phyloP scores from a whole-genome alignment of 2,797 vertebrate species.

The Ctenopoma kingsleyae region DNA sequence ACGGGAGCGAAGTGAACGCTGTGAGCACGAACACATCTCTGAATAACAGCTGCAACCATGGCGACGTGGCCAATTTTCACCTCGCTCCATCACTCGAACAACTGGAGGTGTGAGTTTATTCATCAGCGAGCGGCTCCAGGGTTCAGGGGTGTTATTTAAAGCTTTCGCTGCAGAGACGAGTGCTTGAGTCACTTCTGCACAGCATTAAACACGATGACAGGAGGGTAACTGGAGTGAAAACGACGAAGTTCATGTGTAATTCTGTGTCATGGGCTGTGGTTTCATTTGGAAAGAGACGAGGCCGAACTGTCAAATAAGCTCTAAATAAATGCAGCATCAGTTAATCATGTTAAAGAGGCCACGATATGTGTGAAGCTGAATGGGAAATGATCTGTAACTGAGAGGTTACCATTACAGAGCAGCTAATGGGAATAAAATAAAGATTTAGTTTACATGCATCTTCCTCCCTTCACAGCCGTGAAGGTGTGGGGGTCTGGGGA shows the following conservation, averaged over 20 bases:
- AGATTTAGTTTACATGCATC: too few species aligned
- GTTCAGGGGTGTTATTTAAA: background rate
- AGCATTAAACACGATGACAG: background rate
- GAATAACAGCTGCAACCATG: slow-evolving; percentile 11
- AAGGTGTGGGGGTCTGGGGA: too few species aligned
- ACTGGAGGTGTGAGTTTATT: slow-evolving; percentile 2
- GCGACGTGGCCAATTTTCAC: background rate
- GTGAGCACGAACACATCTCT: background rate
- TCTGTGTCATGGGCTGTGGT: background rate
- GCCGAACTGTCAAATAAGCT: background rate
- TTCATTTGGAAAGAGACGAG: background rate
- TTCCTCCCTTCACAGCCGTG: too few species aligned
- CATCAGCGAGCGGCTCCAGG: background rate
- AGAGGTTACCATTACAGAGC: too few species aligned
- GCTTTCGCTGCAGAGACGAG: background rate
- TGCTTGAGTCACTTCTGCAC: background rate
- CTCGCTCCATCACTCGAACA: background rate
- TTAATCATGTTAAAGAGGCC: too few species aligned
- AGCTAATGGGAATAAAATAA: too few species aligned
- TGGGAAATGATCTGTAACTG: too few species aligned
- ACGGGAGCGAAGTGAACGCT: background rate
- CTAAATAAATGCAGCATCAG: too few species aligned
- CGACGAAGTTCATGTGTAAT: background rate
- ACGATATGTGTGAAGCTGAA: too few species aligned
- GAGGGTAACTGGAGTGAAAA: too few species aligned